phyloP scores from a whole-genome alignment of 1,140 invertebrate genomes.

The Drosophila sulfurigaster region DNA sequence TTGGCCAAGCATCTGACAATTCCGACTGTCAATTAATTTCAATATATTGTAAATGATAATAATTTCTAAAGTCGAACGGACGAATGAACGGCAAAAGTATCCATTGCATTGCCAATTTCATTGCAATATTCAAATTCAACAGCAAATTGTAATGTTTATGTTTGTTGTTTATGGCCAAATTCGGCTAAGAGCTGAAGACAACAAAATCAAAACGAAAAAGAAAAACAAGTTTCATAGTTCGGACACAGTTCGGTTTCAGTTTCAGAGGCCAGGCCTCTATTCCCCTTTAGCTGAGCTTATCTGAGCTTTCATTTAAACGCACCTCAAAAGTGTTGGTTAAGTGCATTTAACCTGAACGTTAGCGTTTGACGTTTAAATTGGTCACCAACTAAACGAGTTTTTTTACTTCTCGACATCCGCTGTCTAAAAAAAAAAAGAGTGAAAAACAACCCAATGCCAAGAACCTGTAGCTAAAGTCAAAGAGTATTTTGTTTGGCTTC shows the following conservation, averaged over 20 bases:
- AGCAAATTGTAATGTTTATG: conserved; percentile 81
- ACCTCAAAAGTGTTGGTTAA: conserved; percentile 79
- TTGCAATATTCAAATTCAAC: conserved; percentile 59
- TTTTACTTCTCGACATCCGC: conserved; percentile 41
- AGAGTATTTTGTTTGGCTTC: background rate
- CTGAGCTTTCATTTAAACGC: conserved; percentile 79
- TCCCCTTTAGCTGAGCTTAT: conserved; percentile 46
- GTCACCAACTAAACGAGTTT: conserved; percentile 61
- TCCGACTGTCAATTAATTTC: conserved; percentile 83
- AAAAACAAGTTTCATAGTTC: conserved; percentile 38
- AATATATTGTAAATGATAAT: conserved; percentile 84
- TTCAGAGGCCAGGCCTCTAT: conserved; percentile 29
- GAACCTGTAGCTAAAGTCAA: conserved; percentile 4
- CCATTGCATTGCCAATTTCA: conserved; percentile 29
- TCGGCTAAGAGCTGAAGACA: conserved; percentile 36
- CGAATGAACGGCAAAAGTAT: background rate
- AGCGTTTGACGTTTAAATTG: conserved; percentile 80
- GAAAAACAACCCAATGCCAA: conserved; percentile 32
- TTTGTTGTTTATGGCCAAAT: conserved; percentile 78
- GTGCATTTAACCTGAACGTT: conserved; percentile 82
- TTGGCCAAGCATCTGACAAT: conserved; percentile 79
- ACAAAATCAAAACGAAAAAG: background rate
- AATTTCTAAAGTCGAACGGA: conserved; percentile 56
- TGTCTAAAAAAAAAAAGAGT: conserved; percentile 13
- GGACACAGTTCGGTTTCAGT: conserved; percentile 37